Evolutionary conservation across 2,888 invertebrate species (phyloP).

Genomic region (Amblyjoppa fuscipennis): DNA sequence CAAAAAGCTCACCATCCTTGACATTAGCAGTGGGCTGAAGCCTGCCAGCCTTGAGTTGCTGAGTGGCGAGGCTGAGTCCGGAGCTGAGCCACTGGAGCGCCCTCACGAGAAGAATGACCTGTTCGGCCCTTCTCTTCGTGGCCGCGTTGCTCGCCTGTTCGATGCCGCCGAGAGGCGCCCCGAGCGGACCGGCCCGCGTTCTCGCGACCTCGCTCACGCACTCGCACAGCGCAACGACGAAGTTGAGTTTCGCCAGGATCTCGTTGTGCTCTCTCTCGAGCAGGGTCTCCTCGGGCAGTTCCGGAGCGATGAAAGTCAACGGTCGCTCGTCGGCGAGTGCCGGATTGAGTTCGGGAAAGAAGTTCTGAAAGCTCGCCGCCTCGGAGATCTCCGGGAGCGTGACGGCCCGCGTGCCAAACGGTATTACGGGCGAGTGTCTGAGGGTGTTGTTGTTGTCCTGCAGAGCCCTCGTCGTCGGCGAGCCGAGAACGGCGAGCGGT

Average conservation of each 20-base stretch:
- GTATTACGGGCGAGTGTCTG: conserved; percentile 87
- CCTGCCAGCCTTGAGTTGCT: conserved; percentile 93
- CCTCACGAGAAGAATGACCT: conserved; percentile 94
- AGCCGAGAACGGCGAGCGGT: conserved; percentile 89
- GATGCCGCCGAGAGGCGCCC: conserved; percentile 85
- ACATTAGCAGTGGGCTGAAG: conserved; percentile 97
- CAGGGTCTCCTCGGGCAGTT: conserved; percentile 97
- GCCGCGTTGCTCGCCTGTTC: conserved; percentile 83
- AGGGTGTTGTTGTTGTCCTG: conserved; percentile 88
- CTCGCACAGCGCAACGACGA: conserved; percentile 97
- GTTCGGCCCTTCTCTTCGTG: conserved; percentile 89
- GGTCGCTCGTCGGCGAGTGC: conserved; percentile 85
- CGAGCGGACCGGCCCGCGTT: conserved; percentile 92
- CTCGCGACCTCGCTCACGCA: conserved; percentile 96
- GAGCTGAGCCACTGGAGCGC: conserved; percentile 97
- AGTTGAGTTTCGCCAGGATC: conserved; percentile 98
- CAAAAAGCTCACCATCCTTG: conserved; percentile 90
- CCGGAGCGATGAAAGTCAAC: conserved; percentile 94
- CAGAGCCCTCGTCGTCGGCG: conserved; percentile 88
- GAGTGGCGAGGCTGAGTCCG: conserved; percentile 95
- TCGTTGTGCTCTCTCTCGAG: conserved; percentile 98
- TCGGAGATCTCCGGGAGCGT: conserved; percentile 89
- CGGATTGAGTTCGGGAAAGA: conserved; percentile 84
- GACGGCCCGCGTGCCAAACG: conserved; percentile 89
- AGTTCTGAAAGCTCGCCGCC: conserved; percentile 86